A percentile compares a stretch with the other conserved stretches of the same genome.
phyloP scores from a whole-genome alignment of 2,888 invertebrate species.

The Drosophila borealis region DNA sequence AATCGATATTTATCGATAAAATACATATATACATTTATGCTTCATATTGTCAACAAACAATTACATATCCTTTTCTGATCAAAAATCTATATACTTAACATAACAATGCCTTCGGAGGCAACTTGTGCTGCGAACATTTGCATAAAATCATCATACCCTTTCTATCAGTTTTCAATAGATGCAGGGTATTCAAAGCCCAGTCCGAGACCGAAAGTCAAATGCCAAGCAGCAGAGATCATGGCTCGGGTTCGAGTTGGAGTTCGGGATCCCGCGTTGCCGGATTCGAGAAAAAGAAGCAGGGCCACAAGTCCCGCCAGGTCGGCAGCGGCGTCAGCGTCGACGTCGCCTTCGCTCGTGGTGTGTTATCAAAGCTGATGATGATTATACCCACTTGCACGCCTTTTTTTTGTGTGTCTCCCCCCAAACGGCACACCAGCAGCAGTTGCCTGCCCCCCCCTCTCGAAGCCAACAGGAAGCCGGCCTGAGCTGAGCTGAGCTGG shows the following conservation, averaged over 20 bases:
- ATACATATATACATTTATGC: no score
- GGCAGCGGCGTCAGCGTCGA: slow-evolving; percentile 29
- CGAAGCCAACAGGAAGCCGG: slow-evolving; percentile 68
- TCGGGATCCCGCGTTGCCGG: slow-evolving; percentile 42
- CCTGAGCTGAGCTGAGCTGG: slow-evolving; percentile 30
- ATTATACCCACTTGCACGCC: slow-evolving; percentile 82
- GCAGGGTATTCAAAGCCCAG: slow-evolving; percentile 31
- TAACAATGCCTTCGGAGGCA: no score
- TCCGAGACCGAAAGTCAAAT: slow-evolving; percentile 75
- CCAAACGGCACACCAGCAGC: slow-evolving; percentile 2
- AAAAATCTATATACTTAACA: no score
- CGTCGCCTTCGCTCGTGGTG: slow-evolving; percentile 70
- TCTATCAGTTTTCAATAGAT: no score
- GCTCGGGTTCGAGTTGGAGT: slow-evolving; percentile 36
- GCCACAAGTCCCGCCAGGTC: slow-evolving; percentile 47
- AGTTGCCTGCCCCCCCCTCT: background rate
- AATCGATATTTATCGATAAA: no score
- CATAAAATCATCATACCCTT: background rate
- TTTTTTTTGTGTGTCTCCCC: slow-evolving; percentile 57
- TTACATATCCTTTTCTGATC: no score
- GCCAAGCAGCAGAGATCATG: slow-evolving; percentile 77
- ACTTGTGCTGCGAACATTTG: background rate
- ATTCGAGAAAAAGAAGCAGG: slow-evolving; percentile 14
- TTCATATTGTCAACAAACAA: no score
- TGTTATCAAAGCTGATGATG: slow-evolving; percentile 83